A percentile compares a stretch with the other conserved stretches of the same genome.
Evolutionary conservation across 1,140 invertebrate genomes (phyloP).

Genomic region (Tetraneura akinire): DNA sequence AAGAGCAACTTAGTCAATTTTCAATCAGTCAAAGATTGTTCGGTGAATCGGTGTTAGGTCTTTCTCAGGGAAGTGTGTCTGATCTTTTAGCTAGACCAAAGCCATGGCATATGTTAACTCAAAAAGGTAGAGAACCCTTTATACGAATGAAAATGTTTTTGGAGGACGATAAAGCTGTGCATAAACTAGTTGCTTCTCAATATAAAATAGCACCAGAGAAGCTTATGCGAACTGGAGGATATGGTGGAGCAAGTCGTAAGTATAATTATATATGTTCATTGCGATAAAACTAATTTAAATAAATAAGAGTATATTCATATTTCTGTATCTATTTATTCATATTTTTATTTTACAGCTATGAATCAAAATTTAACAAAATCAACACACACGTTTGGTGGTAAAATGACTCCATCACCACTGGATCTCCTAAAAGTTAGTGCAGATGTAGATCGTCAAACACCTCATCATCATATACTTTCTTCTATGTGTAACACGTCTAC

Average conservation of each 20-base stretch:
- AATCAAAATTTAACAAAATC: slow-evolving; percentile 52
- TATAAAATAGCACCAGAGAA: slow-evolving; percentile 97
- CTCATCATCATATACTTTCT: slow-evolving; percentile 50
- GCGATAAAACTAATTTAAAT: no score
- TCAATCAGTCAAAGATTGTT: slow-evolving; percentile 98
- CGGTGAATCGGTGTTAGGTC: slow-evolving; percentile 93
- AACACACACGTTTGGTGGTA: slow-evolving; percentile 51
- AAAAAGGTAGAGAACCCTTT: slow-evolving; percentile 92
- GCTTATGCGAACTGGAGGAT: slow-evolving; percentile 90
- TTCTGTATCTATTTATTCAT: background rate
- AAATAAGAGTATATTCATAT: no score
- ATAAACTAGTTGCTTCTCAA: slow-evolving; percentile 93
- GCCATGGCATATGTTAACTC: slow-evolving; percentile 94
- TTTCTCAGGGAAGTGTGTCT: slow-evolving; percentile 94
- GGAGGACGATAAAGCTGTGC: slow-evolving; percentile 94
- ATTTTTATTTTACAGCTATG: slow-evolving; percentile 33
- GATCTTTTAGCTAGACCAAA: slow-evolving; percentile 93
- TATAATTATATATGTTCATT: slow-evolving; percentile 54
- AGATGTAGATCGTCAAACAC: slow-evolving; percentile 45
- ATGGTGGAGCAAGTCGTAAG: slow-evolving; percentile 81
- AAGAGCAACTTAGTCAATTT: slow-evolving; percentile 96
- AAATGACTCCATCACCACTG: slow-evolving; percentile 48
- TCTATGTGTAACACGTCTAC: slow-evolving; percentile 55
- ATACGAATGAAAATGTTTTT: slow-evolving; percentile 98
- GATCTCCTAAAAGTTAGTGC: slow-evolving; percentile 48